Conservation (phyloP, 2,888 invertebrate species). For the Ochropacha duplaris region DNA sequence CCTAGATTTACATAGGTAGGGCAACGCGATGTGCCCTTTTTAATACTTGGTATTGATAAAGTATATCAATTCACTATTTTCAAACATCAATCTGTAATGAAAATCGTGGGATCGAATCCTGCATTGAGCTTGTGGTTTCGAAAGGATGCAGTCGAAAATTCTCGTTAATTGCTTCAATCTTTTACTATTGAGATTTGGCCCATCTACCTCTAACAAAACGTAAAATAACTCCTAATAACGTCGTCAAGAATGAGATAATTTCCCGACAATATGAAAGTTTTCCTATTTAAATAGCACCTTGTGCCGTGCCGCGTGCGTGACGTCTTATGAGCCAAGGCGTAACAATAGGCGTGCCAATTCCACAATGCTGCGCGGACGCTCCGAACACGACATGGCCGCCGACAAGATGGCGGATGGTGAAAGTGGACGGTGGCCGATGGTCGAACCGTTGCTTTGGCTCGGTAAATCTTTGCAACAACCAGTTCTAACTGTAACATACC, state of each 20-base stretch:
- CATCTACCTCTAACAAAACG: no score
- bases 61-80: no score
- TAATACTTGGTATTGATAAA: no score
- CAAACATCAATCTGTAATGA: no score
- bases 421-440: conserved; percentile 67
- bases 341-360: conserved; percentile 66
- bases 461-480: conserved; percentile 50
- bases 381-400: conserved; percentile 53
- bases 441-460: conserved; percentile 36
- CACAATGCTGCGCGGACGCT: conserved; percentile 50
- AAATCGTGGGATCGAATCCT: no score
- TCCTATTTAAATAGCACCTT: background rate
- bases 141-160: no score
- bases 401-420: conserved; percentile 77
- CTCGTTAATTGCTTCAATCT: no score
- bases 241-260: background rate
- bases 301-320: conserved; percentile 21
- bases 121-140: no score
- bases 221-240: no score
- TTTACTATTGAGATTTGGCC: background rate
- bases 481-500: conserved; percentile 34
- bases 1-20: no score
- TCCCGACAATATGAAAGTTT: background rate
- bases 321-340: conserved; percentile 43
- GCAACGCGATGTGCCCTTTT: no score